Evolutionary conservation across 2,888 invertebrate species (phyloP), one percentile per base, ranked within the genome.

Genomic region (Pardosa pseudoannulata): DNA sequence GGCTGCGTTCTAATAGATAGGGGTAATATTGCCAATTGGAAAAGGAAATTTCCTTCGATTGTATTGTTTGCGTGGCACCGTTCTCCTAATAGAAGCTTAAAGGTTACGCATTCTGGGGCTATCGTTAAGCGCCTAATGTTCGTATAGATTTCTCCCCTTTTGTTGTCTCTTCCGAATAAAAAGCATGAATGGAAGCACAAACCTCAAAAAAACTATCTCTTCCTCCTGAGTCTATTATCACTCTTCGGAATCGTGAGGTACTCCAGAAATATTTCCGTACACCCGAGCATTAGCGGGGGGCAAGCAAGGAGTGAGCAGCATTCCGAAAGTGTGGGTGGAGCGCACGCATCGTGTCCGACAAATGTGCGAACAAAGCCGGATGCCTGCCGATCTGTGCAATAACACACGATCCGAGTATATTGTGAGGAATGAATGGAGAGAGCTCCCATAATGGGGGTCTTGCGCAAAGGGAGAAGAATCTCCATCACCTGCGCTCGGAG

Each of bases 301-400:
- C 27, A 5, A 32, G 36, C 11, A 2, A n/a, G 16, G 32, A 70
- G n/a, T n/a, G n/a, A n/a, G n/a, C n/a, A n/a, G n/a, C n/a, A 56
- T 70, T 78, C 16, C 56, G 56, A 56, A 56, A 23, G 56, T 56
- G 56, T 56, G 56, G 56, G 56, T 56, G 56, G 56, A 56, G 41
- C 41, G 41, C 41, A 46, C 41, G 56, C 23, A 41, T 70, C 41
- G 39, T 70, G 70, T 70, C 70, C 36, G 28, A 70, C 70, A 70
- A 70, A 70, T 70, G 41, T 70, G 70, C 39, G 70, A 70, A 70
- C 70, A 70, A 70, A 70, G 41, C 28, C 39, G 65, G 31, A 65
- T 29, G 29, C 65, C 65, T n/a, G 1, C 29, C 11, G 31, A 65
- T 65, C 65, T n/a, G n/a, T 3, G 31, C 31, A 65, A 29, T 28